Base-by-base conservation (phyloP, 2,797 vertebrate genomes). In the Pangasius larnaudii region DNA sequence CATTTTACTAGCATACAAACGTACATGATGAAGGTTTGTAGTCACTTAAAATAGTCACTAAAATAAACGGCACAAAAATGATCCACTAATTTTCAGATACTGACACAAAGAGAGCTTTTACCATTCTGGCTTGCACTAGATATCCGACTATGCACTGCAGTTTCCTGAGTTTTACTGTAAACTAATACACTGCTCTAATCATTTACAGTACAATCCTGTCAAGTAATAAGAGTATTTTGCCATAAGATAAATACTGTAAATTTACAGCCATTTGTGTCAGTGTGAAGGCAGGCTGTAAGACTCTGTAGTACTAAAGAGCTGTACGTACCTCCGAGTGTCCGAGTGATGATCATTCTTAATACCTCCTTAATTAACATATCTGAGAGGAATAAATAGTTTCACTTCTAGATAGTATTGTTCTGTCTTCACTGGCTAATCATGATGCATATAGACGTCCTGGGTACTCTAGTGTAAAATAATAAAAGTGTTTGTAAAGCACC, bases 241-340 rank as follows among this genome's bases (percentile, higher is more conserved):
- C 11, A 0, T 46, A 24, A 42, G 49, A 75, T 46, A 49, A 75
- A 71, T 71, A 71, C 67, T 36, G 33, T 71, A 33, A 36, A n/a
- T 72, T 42, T 11, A 10, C 71, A 72, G 39, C 71, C 71, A 24
- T 42, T 39, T 72, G 11, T 19, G 39, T 71, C 27, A 13, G 59
- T 78, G 59, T 80, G 63, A 79, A 79, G n/a, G 19, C 65, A 80
- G 49, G 18, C 63, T 82, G 39, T 59, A 59, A 87, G 74, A 59
- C 75, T 86, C 56, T 87, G 39, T 42, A 46, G 39, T 74, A 8
- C 67, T 49, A 36, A 74, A 78, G 9, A 46, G 22, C 24, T 49
- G 19, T 42, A 75, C 8, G 11, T 74, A 74, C 39, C 19, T 74
- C 42, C 42, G 19, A 14, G 5, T 69, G 61, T n/a, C 27, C 0